A percentile compares a stretch with the other conserved stretches of the same genome.
Evolutionary conservation across 2,797 vertebrate genomes (phyloP).

Genomic region (Bradypodion ventrale): DNA sequence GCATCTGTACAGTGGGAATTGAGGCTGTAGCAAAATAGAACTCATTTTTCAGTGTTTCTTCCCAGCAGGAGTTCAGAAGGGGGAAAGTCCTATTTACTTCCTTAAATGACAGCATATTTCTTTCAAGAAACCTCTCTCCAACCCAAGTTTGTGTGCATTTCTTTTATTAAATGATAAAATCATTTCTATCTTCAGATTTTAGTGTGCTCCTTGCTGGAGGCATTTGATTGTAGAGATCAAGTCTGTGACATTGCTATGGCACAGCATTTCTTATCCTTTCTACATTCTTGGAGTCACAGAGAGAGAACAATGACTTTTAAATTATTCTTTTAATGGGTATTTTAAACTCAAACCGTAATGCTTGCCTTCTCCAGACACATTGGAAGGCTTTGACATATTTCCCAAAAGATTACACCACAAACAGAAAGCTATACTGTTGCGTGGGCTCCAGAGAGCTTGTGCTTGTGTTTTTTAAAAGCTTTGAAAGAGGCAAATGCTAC

Average conservation of each 20-base stretch:
- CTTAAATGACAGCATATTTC: conserved; percentile 54
- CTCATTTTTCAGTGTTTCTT: conserved; percentile 51
- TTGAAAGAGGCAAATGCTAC: conserved; percentile 33
- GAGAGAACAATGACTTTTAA: conserved; percentile 37
- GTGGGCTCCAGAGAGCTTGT: conserved; percentile 19
- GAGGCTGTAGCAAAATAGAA: conserved; percentile 46
- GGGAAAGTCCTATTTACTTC: conserved; percentile 50
- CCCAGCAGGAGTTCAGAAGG: conserved; percentile 43
- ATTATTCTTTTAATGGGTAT: conserved; percentile 37
- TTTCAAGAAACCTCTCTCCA: conserved; percentile 52
- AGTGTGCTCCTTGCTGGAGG: conserved; percentile 53
- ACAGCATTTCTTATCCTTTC: conserved; percentile 38
- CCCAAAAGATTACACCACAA: conserved; percentile 53
- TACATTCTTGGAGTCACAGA: conserved; percentile 36
- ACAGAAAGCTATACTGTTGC: conserved; percentile 38
- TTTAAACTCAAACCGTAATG: conserved; percentile 32
- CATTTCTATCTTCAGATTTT: conserved; percentile 46
- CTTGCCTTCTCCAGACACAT: conserved; percentile 49
- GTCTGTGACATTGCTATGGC: conserved; percentile 32
- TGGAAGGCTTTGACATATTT: conserved; percentile 42
- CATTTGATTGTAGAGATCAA: conserved; percentile 50
- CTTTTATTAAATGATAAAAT: conserved; percentile 60
- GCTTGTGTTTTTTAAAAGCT: background rate
- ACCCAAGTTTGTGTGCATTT: conserved; percentile 49
- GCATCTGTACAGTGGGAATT: conserved; percentile 49